phyloP scores from a whole-genome alignment of 2,888 invertebrate species.

The Lomographa bimaculata region DNA sequence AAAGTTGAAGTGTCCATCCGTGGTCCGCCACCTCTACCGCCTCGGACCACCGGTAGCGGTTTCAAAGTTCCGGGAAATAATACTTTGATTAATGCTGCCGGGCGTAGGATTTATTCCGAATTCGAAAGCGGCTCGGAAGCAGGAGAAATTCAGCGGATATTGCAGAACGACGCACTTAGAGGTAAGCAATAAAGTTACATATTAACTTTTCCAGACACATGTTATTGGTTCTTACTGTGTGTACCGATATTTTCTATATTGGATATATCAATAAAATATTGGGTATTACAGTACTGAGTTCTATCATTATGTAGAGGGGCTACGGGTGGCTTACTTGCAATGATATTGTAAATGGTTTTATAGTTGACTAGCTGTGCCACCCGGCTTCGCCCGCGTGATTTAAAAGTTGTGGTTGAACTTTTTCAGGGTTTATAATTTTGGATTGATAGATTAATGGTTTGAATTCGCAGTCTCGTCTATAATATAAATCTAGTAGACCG shows the following conservation, averaged over 20 bases:
- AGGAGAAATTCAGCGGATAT: constrained; percentile 87
- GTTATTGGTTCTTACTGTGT: too few species aligned
- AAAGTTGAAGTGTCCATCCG: constrained; percentile 40
- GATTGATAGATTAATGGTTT: too few species aligned
- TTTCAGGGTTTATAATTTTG: too few species aligned
- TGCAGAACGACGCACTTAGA: constrained; percentile 58
- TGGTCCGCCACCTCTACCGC: constrained; percentile 61
- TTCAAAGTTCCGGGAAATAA: constrained; percentile 42
- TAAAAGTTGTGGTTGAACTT: too few species aligned
- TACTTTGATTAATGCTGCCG: constrained; percentile 37
- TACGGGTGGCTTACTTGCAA: too few species aligned
- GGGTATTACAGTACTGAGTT: neutral
- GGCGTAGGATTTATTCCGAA: constrained; percentile 73
- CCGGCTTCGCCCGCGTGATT: too few species aligned
- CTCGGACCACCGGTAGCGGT: constrained; percentile 65
- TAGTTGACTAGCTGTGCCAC: too few species aligned
- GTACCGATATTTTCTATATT: constrained; percentile 7
- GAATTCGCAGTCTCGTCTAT: too few species aligned
- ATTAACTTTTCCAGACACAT: constrained; percentile 3
- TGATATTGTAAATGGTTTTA: too few species aligned
- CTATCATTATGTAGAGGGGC: too few species aligned
- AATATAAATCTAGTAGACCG: too few species aligned
- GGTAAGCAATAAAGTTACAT: constrained; percentile 40
- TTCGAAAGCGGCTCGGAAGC: constrained; percentile 90
- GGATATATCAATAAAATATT: constrained; percentile 6